Conservation (phyloP, 2,888 invertebrate species). For the Schizaphis graminum region DNA sequence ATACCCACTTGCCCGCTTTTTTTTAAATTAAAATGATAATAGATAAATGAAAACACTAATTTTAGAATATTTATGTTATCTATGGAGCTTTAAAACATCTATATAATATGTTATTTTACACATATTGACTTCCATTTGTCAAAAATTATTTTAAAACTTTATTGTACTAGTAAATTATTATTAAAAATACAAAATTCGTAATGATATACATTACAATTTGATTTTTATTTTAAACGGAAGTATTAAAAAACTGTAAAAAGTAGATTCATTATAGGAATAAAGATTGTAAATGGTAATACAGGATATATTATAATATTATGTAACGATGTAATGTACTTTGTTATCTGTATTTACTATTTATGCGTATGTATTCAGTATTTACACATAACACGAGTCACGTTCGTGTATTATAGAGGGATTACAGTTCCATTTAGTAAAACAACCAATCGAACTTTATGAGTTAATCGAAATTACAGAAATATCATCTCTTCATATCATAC, state of each 20-base stretch:
- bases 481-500: not conserved
- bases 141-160: not conserved
- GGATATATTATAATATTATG: not conserved
- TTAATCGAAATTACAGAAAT: constrained; percentile 23
- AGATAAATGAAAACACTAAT: not conserved
- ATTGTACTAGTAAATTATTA: not conserved
- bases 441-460: not conserved
- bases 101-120: not conserved
- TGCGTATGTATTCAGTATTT: not conserved
- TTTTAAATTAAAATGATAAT: no score
- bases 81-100: not conserved
- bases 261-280: not conserved
- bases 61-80: not conserved
- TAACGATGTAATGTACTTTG: not conserved
- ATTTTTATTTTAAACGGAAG: not conserved
- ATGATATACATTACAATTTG: not conserved
- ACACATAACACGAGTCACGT: constrained; percentile 14
- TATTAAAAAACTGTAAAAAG: not conserved
- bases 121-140: not conserved
- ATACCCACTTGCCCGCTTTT: no score
- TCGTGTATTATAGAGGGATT: not conserved
- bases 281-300: not conserved
- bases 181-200: not conserved
- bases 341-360: not conserved
- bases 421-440: constrained; percentile 43